Base-by-base conservation (phyloP, 2,888 invertebrate genomes). In the Schrankia costaestrigalis region DNA sequence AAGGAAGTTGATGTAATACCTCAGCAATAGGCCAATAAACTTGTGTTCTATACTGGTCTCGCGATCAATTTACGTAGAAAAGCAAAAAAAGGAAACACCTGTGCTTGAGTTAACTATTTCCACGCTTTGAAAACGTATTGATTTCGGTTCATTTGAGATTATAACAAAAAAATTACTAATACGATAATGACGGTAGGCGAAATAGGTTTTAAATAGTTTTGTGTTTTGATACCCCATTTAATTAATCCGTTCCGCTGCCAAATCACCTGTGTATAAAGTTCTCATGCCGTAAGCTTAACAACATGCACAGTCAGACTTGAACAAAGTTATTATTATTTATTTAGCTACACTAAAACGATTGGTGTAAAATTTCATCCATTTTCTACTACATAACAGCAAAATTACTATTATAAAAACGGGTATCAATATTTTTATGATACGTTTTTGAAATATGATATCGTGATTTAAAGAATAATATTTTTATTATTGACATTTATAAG, bases 171-270 rank as follows among this genome's bases (percentile, higher is more conserved):
- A 54, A 54, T 31, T 39, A 53, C 31, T 32, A 30, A 41, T 22
- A 32, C 35, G 35, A 38, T 48, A 55, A 48, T 55, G 48, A 41
- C 41, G 52, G 56, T 52, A 52, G 46, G 52, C 52, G 13, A 44
- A 55, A 51, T 46, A 48, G 37, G 45, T 44, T 42, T 48, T 51
- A 52, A 46, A 55, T 48, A 41, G 48, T 48, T 55, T 55, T 51
- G 48, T 51, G 50, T 51, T 51, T 25, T 38, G 41, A 44, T 48
- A 39, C 28, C 19, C 41, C 51, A 55, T 55, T 46, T 48, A 52
- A 55, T 52, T 41, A 52, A 52, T 52, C 55, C 41, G 55, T 55
- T 55, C 55, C 55, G 46, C 55, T 52, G 52, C 46, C 52, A 44
- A 52, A 55, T 48, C 46, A 46, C 28, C 28, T 35, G 34, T 41